Conservation (phyloP, 2,797 vertebrate genomes). For the Paedocypris micromegethes region DNA sequence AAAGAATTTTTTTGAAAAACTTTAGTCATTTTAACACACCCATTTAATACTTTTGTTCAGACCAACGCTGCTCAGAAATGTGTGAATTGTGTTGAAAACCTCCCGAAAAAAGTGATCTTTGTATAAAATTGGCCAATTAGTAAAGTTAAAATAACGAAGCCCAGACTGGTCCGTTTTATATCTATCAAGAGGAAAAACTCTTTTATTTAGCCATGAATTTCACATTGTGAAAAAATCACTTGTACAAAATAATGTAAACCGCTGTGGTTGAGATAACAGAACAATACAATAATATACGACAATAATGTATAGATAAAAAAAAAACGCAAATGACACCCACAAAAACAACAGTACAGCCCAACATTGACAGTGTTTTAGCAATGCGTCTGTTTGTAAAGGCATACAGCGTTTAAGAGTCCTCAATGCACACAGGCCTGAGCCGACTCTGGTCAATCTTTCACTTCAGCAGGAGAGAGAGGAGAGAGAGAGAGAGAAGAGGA, state of each 20-base stretch:
- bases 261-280: constrained; percentile 59
- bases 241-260: constrained; percentile 88
- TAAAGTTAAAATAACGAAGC: background rate
- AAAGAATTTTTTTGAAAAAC: constrained; percentile 53
- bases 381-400: constrained; percentile 39
- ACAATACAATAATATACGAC: constrained; percentile 62
- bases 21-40: constrained; percentile 27
- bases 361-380: constrained; percentile 53
- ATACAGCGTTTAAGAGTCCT: constrained; percentile 45
- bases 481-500: constrained; percentile 46
- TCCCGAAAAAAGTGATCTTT: background rate
- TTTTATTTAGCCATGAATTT: constrained; percentile 97
- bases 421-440: constrained; percentile 43
- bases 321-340: constrained; percentile 22
- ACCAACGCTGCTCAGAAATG: constrained; percentile 61
- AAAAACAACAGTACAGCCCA: constrained; percentile 48
- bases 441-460: constrained; percentile 25
- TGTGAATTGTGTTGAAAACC: constrained; percentile 56
- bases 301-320: constrained; percentile 25
- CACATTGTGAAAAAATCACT: constrained; percentile 94
- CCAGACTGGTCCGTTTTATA: constrained; percentile 6
- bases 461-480: constrained; percentile 12
- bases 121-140: background rate
- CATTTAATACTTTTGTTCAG: constrained; percentile 53
- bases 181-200: constrained; percentile 85